Conservation (phyloP, 2,113 vertebrate genomes). For the Lipophrys pholis region DNA sequence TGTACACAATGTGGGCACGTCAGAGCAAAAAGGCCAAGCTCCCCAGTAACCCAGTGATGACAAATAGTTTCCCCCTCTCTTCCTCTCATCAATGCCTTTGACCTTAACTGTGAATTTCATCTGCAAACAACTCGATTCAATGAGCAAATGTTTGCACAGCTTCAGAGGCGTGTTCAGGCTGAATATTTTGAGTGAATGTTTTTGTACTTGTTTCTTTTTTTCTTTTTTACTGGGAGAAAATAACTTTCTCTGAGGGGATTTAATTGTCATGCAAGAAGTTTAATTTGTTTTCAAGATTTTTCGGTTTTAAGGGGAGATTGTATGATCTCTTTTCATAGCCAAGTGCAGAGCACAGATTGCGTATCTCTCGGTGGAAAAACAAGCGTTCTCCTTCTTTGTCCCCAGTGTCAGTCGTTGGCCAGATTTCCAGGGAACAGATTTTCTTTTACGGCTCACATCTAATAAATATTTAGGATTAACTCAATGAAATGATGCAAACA, state of each 20-base stretch:
- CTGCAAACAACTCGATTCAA: constrained; percentile 78
- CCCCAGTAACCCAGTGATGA: constrained; percentile 72
- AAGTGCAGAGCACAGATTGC: constrained; percentile 63
- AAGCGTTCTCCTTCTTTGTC: constrained; percentile 37
- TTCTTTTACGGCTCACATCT: constrained; percentile 78
- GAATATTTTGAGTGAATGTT: constrained; percentile 71
- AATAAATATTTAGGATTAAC: constrained; percentile 82
- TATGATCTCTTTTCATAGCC: constrained; percentile 26
- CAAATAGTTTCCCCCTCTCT: constrained; percentile 76
- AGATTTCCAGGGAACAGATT: constrained; percentile 71
- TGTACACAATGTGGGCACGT: constrained; percentile 32
- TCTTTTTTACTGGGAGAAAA: constrained; percentile 13
- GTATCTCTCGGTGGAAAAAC: constrained; percentile 50
- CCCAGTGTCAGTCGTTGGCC: constrained; percentile 58
- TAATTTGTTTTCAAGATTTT: constrained; percentile 33
- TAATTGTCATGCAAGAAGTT: constrained; percentile 24
- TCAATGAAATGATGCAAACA: constrained; percentile 81
- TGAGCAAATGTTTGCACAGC: constrained; percentile 78
- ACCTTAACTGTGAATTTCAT: constrained; percentile 81
- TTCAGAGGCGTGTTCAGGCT: constrained; percentile 62
- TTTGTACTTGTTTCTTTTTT: constrained; percentile 63
- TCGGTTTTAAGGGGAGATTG: constrained; percentile 17
- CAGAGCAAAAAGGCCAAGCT: constrained; percentile 70
- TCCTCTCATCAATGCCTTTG: constrained; percentile 63
- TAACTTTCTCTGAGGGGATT: background rate